Evolutionary conservation across 2,113 vertebrate genomes (phyloP), one percentile per base, ranked within the genome.

Genomic region (Mola mola): DNA sequence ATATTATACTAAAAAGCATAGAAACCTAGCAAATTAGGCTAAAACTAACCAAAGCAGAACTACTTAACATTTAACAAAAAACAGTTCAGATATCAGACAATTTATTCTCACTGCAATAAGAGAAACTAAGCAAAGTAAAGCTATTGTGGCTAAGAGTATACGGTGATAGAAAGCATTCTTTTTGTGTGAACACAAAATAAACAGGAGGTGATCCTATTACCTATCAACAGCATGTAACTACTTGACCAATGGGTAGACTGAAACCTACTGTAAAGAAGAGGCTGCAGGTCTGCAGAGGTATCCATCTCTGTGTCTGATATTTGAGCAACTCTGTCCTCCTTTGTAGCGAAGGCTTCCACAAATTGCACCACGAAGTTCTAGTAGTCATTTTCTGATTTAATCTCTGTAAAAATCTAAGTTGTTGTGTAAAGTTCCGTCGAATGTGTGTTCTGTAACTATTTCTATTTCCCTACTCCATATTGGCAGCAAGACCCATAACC

Each of bases 221-320:
- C 5, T 7, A 22, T 41, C 37, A 43, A 19, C 53, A 48, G 25
- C 21, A 12, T 15, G 1, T n/a, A 19, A 28, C 19, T 8, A 50
- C 28, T 6, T 17, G 4, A 20, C 25, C 19, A 8, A 20, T 10
- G 28, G 29, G 46, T 17, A 64, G 38, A 25, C 42, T 48, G 16
- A 73, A 17, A 86, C 83, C 75, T 92, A 92, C 91, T 85, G 53
- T 74, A 52, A 82, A 85, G 47, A 88, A 72, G 56, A 5, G 52
- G 63, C 83, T 89, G 72, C 68, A 75, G 0, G 85, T 83, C 75
- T 87, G 84, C 26, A 92, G 73, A 37, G 88, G 90, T 61, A 92
- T 89, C 91, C 90, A 92, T 72, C 66, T 86, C 72, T 87, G 85
- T 22, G 61, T 79, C 41, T 81, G 67, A 36, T 60, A 63, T 42